Percentiles rank a stretch among this genome's conserved stretches.
Evolutionary conservation across 2,888 invertebrate genomes (phyloP).

Genomic region (Caenorhabditis macrosperma): DNA sequence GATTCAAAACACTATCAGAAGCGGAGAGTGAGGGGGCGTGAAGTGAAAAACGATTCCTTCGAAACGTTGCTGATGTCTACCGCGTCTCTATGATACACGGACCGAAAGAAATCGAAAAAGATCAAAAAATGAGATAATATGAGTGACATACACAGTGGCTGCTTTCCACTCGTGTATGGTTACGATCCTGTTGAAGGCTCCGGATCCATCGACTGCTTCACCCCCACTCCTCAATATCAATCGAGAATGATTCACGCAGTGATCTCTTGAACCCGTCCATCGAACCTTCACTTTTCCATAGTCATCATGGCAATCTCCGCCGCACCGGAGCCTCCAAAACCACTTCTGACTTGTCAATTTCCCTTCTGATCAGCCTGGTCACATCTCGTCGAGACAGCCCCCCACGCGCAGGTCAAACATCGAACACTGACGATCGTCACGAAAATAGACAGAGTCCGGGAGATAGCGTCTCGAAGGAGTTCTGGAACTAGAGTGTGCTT

Average conservation of each 20-base stretch:
- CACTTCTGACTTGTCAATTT: background rate
- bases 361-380: background rate
- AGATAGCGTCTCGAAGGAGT: background rate
- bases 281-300: background rate
- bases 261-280: background rate
- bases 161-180: too few species aligned
- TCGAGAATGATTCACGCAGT: too few species aligned
- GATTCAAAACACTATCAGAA: constrained; percentile 1
- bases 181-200: too few species aligned
- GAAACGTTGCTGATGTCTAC: background rate
- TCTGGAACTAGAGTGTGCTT: constrained; percentile 1
- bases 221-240: too few species aligned
- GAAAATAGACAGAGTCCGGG: constrained; percentile 1
- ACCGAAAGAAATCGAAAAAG: background rate
- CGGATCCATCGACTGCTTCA: too few species aligned
- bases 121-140: too few species aligned
- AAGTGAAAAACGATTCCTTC: background rate
- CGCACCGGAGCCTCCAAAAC: background rate
- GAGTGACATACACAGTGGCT: too few species aligned
- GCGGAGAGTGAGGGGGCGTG: background rate
- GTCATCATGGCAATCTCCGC: background rate
- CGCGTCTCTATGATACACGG: background rate
- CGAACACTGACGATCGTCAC: background rate
- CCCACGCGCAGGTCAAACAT: constrained; percentile 6
- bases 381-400: background rate